phyloP scores from a whole-genome alignment of 2,113 vertebrate genomes.

The Larimichthys crocea region DNA sequence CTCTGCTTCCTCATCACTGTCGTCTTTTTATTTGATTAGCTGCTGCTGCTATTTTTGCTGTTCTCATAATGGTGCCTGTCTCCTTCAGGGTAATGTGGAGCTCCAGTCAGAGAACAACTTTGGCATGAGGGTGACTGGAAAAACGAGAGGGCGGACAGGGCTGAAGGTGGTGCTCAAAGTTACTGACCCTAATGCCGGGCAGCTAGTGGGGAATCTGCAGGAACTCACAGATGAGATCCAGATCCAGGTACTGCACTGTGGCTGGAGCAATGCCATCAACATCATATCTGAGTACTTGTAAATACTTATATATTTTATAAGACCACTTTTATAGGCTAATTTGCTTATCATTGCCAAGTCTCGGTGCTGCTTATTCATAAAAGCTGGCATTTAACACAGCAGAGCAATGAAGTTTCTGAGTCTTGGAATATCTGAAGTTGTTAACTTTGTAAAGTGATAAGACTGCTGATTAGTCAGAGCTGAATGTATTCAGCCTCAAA shows the following conservation, averaged over 20 bases:
- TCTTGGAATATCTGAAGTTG: conserved; percentile 43
- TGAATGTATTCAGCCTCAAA: conserved; percentile 59
- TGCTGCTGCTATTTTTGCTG: conserved; percentile 49
- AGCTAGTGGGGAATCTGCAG: conserved; percentile 81
- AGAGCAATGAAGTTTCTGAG: conserved; percentile 37
- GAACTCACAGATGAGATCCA: conserved; percentile 94
- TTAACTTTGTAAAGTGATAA: conserved; percentile 59
- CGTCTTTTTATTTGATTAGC: conserved; percentile 67
- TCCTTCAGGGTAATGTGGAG: conserved; percentile 86
- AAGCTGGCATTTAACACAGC: conserved; percentile 32
- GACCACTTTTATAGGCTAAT: neutral
- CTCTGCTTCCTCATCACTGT: conserved; percentile 34
- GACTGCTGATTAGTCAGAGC: conserved; percentile 62
- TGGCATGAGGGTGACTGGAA: conserved; percentile 90
- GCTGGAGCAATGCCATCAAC: neutral
- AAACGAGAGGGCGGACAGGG: conserved; percentile 89
- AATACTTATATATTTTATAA: conserved; percentile 26
- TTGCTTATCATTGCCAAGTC: conserved; percentile 19
- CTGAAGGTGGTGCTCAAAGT: conserved; percentile 89
- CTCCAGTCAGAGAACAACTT: conserved; percentile 91
- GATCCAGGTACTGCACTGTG: conserved; percentile 87
- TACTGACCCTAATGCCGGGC: conserved; percentile 83
- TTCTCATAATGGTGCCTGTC: conserved; percentile 37
- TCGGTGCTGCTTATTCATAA: conserved; percentile 29
- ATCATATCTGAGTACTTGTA: neutral